Percentiles rank a stretch among this genome's conserved stretches.
Conservation (phyloP, 2,888 invertebrate species). For the Dicyrtoma fusca region DNA sequence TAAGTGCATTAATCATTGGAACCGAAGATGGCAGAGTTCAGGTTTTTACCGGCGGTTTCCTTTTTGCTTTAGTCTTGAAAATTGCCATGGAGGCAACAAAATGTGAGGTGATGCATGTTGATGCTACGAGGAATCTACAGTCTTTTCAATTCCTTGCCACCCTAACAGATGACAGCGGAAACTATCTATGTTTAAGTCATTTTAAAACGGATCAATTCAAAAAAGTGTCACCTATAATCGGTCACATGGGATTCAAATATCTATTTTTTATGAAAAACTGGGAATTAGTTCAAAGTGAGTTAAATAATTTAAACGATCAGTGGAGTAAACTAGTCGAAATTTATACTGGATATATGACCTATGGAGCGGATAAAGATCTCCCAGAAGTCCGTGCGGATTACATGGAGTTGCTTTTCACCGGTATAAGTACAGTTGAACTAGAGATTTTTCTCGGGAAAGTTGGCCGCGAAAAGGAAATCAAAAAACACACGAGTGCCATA, state of each 20-base stretch:
- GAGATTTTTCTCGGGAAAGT: conserved; percentile 53
- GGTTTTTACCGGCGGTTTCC: conserved; percentile 52
- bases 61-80: conserved; percentile 43
- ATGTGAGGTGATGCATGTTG: conserved; percentile 39
- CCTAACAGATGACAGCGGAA: conserved; percentile 37
- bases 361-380: conserved; percentile 43
- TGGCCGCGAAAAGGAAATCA: conserved; percentile 54
- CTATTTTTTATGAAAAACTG: conserved; percentile 50
- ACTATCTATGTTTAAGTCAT: conserved; percentile 40
- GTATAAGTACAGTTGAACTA: conserved; percentile 52
- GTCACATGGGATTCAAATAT: conserved; percentile 51
- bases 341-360: conserved; percentile 51
- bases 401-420: conserved; percentile 51
- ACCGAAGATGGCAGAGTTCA: conserved; percentile 70
- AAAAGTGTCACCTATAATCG: conserved; percentile 44
- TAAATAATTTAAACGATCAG: conserved; percentile 48
- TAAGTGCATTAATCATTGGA: conserved; percentile 80
- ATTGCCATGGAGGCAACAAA: conserved; percentile 33
- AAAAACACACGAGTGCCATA: conserved; percentile 47
- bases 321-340: conserved; percentile 51
- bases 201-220: conserved; percentile 44
- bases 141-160: conserved; percentile 43
- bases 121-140: conserved; percentile 43
- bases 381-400: conserved; percentile 49
- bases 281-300: conserved; percentile 50